phyloP scores from a whole-genome alignment of 2,888 invertebrate genomes.

The Drepanosiphum platanoidis region DNA sequence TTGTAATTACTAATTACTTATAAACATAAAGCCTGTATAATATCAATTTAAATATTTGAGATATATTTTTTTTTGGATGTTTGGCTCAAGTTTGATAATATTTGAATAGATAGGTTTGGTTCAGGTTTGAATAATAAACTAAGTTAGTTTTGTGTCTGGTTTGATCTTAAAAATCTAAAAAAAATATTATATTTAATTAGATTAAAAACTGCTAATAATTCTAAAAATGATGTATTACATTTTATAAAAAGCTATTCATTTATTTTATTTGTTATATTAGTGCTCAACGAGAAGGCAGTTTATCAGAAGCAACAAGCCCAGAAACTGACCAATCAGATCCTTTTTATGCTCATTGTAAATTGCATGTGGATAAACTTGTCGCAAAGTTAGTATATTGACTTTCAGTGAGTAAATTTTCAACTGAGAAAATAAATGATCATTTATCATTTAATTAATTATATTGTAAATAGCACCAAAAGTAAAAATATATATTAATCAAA shows the following conservation, averaged over 20 bases:
- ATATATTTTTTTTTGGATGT: no score
- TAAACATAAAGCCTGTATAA: no score
- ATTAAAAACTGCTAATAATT: no score
- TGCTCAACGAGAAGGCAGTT: constrained; percentile 90
- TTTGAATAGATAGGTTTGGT: no score
- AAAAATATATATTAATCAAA: background rate
- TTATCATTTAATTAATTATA: constrained; percentile 6
- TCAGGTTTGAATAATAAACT: no score
- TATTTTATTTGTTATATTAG: constrained; percentile 68
- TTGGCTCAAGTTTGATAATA: no score
- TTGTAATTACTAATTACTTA: no score
- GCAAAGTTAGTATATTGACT: constrained; percentile 60
- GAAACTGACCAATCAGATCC: constrained; percentile 94
- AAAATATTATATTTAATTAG: no score
- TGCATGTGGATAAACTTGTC: constrained; percentile 87
- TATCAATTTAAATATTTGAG: no score
- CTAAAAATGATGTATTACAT: no score
- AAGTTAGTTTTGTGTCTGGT: no score
- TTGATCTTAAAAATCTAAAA: no score
- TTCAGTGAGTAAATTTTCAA: background rate
- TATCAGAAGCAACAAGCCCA: constrained; percentile 91
- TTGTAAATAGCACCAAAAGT: background rate
- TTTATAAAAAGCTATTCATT: background rate
- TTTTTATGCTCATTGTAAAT: constrained; percentile 94
- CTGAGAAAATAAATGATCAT: background rate